These are phyloP conservation scores for Alentia gelatinosa DNA, from an alignment of 2,888 invertebrate species.

Conservation along the genomic window DNA sequence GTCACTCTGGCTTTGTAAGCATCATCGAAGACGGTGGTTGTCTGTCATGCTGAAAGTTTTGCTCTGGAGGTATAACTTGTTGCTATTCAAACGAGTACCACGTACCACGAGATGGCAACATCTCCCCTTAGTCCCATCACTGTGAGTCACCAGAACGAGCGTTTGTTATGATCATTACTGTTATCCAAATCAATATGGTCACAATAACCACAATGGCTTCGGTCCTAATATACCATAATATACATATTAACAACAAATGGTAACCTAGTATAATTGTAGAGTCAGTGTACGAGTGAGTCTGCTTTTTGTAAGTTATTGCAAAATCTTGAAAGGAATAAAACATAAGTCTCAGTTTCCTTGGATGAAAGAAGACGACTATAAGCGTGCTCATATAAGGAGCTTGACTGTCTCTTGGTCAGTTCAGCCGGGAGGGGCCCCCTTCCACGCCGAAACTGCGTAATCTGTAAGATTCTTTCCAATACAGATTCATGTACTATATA, in stretches of 20 bases:
- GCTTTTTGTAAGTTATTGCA: conserved; percentile 52
- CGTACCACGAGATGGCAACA: not conserved
- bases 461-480: conserved; percentile 47
- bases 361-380: conserved; percentile 38
- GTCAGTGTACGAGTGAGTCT: conserved; percentile 28
- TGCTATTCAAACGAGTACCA: not conserved
- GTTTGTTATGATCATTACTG: not conserved
- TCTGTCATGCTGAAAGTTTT: conserved; percentile 40
- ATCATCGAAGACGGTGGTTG: not conserved
- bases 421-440: not conserved
- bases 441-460: not conserved
- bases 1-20: not conserved
- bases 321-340: conserved; percentile 37
- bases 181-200: conserved; percentile 3
- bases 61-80: conserved; percentile 7
- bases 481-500: conserved; percentile 35
- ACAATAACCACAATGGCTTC: conserved; percentile 15
- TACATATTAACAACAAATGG: conserved; percentile 22
- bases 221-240: not conserved
- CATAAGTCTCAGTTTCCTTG: conserved; percentile 13
- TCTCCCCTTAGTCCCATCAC: not conserved
- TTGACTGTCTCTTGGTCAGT: conserved; percentile 31
- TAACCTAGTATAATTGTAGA: conserved; percentile 31
- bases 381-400: conserved; percentile 36
- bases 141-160: not conserved